Percentiles rank a stretch among this genome's conserved stretches.
phyloP scores from a whole-genome alignment of 2,113 vertebrate genomes.

The Oryzias melastigma region DNA sequence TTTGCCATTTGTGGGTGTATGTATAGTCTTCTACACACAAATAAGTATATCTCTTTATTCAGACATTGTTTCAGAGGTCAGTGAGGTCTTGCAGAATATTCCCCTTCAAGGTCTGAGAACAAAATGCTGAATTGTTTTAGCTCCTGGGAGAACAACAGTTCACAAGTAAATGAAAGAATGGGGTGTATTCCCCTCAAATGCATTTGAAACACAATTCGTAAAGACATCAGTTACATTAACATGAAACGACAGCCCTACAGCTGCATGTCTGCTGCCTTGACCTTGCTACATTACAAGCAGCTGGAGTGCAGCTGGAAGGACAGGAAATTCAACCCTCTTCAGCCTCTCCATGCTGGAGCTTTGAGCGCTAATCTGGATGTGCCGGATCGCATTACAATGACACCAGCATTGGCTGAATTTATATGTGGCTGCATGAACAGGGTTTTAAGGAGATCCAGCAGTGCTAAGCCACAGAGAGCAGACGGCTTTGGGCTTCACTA shows the following conservation, averaged over 20 bases:
- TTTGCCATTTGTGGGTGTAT: too few species aligned
- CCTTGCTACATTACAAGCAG: constrained; percentile 17
- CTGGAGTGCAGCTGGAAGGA: constrained; percentile 9
- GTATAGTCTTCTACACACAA: too few species aligned
- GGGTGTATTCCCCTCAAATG: constrained; percentile 4
- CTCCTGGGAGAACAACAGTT: constrained; percentile 31
- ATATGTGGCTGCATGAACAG: constrained; percentile 28
- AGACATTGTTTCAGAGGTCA: constrained; percentile 8
- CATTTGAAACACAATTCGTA: not conserved
- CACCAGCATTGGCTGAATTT: constrained; percentile 39
- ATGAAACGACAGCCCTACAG: constrained; percentile 2
- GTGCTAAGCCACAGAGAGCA: constrained; percentile 19
- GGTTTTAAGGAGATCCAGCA: constrained; percentile 36
- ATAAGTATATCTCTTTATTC: too few species aligned
- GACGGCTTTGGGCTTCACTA: constrained; percentile 21
- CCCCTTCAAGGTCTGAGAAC: constrained; percentile 34
- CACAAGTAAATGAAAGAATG: constrained; percentile 27
- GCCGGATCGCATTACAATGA: constrained; percentile 43
- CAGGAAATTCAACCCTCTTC: constrained; percentile 30
- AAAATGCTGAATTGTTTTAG: constrained; percentile 42
- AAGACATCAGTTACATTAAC: not conserved
- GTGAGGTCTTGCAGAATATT: constrained; percentile 30
- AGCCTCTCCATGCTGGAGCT: constrained; percentile 35
- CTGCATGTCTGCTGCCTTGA: constrained; percentile 10
- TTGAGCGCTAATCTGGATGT: constrained; percentile 38